A percentile compares a stretch with the other conserved stretches of the same genome.
Evolutionary conservation across 2,888 invertebrate genomes (phyloP).

Genomic region (Drosophila planitibia): DNA sequence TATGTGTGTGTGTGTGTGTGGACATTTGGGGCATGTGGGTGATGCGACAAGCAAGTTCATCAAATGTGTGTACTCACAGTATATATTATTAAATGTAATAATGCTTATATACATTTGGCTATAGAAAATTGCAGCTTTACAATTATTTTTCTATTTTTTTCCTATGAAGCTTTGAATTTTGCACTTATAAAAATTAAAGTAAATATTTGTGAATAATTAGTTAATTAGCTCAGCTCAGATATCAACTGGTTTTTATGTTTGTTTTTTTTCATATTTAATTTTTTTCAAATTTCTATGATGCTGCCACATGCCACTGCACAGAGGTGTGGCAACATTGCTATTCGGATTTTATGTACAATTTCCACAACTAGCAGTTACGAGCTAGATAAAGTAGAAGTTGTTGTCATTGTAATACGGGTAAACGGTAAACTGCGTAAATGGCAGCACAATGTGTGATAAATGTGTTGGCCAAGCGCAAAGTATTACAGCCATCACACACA

Average conservation of each 20-base stretch:
- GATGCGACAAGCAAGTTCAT: conserved; percentile 19
- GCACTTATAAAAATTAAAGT: background rate
- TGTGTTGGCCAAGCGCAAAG: conserved; percentile 62
- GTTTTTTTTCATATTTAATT: background rate
- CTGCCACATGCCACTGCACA: background rate
- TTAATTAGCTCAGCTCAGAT: background rate
- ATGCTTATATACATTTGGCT: background rate
- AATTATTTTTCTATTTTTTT: background rate
- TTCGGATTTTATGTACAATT: background rate
- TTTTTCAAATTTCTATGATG: background rate
- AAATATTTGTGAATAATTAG: background rate
- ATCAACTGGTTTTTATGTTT: background rate
- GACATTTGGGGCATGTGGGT: conserved; percentile 24
- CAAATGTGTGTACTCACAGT: conserved; percentile 9
- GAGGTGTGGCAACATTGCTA: background rate
- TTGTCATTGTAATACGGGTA: background rate
- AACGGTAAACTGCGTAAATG: conserved; percentile 32
- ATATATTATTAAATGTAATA: background rate
- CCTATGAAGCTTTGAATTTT: background rate
- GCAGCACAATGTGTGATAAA: conserved; percentile 74
- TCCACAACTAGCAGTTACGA: background rate
- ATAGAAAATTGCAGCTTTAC: background rate
- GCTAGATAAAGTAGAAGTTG: background rate
- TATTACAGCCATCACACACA: conserved; percentile 41
- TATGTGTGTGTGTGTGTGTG: conserved; percentile 4